Evolutionary conservation across 2,888 invertebrate genomes (phyloP).

Genomic region (Heliothis peltigera): DNA sequence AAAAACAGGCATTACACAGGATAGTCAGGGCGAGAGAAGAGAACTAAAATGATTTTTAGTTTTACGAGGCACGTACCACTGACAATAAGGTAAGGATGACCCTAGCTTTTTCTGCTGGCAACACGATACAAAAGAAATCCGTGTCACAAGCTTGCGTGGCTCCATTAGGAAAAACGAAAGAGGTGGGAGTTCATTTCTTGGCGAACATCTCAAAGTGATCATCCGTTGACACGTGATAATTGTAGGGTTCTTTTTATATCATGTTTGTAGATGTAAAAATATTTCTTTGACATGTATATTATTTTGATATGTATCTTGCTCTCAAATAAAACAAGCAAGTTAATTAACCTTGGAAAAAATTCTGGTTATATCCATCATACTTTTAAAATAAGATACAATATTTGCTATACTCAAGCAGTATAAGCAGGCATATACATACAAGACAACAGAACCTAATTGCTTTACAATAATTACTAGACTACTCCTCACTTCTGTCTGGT

Average conservation of each 20-base stretch:
- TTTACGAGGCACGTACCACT: not conserved
- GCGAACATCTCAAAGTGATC: slow-evolving; percentile 1
- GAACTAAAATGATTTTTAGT: not conserved
- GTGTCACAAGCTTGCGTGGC: slow-evolving; percentile 18
- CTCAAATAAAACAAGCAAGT: no score
- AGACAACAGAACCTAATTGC: no score
- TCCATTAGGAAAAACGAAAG: slow-evolving; percentile 16
- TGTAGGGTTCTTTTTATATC: not conserved
- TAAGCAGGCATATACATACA: no score
- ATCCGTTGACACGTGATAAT: not conserved
- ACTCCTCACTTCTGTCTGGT: no score
- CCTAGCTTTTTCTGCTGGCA: not conserved
- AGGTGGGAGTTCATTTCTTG: slow-evolving; percentile 4
- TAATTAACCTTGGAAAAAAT: no score
- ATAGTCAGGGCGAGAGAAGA: not conserved
- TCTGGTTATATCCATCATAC: no score
- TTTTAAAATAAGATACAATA: no score
- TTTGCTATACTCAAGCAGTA: no score
- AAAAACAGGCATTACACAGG: not conserved
- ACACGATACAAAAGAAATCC: slow-evolving; percentile 20
- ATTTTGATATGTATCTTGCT: no score
- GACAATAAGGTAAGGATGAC: not conserved
- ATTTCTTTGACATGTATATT: not conserved
- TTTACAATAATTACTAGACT: no score
- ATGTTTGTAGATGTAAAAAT: not conserved